phyloP scores from a whole-genome alignment of 1,140 invertebrate species.

The Aphaenogaster ashmeadi region DNA sequence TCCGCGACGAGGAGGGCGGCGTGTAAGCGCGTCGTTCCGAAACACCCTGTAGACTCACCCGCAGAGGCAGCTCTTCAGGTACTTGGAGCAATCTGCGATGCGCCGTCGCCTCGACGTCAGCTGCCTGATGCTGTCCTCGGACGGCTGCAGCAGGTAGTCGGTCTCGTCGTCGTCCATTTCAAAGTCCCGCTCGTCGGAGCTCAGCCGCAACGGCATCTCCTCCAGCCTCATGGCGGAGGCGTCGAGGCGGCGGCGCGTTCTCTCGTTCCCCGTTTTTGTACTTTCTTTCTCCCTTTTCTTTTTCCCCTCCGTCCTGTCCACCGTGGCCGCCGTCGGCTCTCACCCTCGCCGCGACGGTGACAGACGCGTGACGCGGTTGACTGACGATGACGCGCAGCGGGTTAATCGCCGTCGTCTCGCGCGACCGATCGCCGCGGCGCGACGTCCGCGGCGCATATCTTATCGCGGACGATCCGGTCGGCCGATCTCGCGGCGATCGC shows the following conservation, averaged over 20 bases:
- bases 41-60: constrained; percentile 82
- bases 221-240: constrained; percentile 85
- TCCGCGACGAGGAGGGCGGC: not conserved
- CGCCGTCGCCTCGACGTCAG: constrained; percentile 79
- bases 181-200: constrained; percentile 88
- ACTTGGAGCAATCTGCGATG: constrained; percentile 81
- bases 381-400: constrained; percentile 30
- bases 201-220: constrained; percentile 88
- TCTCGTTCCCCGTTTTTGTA: constrained; percentile 48
- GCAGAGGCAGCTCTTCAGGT: constrained; percentile 85
- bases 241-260: constrained; percentile 32
- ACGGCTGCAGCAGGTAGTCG: constrained; percentile 89
- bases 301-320: not conserved
- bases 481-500: not conserved
- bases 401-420: constrained; percentile 44
- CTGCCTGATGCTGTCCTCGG: constrained; percentile 83
- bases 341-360: constrained; percentile 3
- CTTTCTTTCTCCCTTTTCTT: not conserved
- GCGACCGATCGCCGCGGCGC: constrained; percentile 34
- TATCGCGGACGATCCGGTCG: constrained; percentile 18
- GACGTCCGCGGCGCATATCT: constrained; percentile 53
- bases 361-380: constrained; percentile 33
- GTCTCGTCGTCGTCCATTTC: constrained; percentile 90
- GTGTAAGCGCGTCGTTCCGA: not conserved
- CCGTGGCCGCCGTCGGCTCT: not conserved